Evolutionary conservation across 2,113 vertebrate genomes (phyloP), one percentile per base, ranked within the genome.

Genomic region (Cryptotis parvus): DNA sequence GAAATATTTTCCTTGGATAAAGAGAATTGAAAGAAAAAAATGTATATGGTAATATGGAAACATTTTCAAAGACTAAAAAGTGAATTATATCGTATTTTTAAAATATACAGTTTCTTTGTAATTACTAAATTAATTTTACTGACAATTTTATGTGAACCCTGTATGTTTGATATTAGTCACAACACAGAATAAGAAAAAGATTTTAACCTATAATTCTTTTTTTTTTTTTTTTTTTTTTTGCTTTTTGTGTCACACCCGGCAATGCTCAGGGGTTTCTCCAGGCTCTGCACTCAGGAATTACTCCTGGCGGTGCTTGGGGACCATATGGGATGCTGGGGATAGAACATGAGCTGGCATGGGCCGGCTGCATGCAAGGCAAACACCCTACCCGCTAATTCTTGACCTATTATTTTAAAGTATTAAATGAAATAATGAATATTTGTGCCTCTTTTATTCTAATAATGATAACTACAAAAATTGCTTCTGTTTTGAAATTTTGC

Each of bases 401-500:
- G 79, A 27, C 26, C 7, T 86, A 39, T 74, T 63, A 68, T 84
- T 77, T 90, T 7, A 68, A 85, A 84, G 37, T 52, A 63, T 49
- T 89, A 91, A 18, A n/a, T 81, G 11, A 27, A 84, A 72, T 78
- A 84, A 84, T 72, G 18, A 4, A 69, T 26, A 24, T 7, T 31
- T 63, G 9, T 61, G 22, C 2, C 4, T 26, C 43, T n/a, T 82
- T 90, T 52, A 1, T 37, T 74, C 12, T 76, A 82, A 52, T 80
- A 37, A 24, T 55, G 58, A 10, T 10, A 61, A 76, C 61, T 90
- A n/a, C 16, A 37, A 11, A 33, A 43, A 26, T 35, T 33, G 1
- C 49, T 69, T 87, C 93, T 35, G 78, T 66, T 61, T 6, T n/a
- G 39, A 74, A 84, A 66, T 81, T 84, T 73, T 77, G n/a, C 1